Percentiles rank a stretch among this genome's conserved stretches.
These are phyloP conservation scores for Climacteris rufus DNA, from an alignment of 2,113 vertebrate species.

Conservation along the genomic window DNA sequence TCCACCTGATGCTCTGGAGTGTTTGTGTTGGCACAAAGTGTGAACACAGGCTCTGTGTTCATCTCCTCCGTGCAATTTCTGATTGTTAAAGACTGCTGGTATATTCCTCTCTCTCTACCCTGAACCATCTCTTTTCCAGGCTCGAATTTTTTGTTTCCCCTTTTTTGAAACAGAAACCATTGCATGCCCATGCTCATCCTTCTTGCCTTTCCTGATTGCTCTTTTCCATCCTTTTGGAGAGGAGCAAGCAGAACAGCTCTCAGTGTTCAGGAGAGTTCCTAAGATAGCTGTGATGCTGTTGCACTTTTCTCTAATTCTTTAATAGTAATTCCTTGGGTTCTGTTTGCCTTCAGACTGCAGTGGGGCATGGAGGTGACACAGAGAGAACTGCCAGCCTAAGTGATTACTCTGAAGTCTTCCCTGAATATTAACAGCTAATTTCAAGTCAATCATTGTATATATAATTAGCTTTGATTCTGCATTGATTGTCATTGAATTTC, in stretches of 20 bases:
- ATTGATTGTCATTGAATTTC: conserved; percentile 57
- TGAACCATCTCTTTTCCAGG: neutral
- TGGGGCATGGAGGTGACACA: neutral
- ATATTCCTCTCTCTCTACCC: neutral
- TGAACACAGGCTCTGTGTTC: neutral
- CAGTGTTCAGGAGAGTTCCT: accelerated
- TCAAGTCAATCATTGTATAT: conserved; percentile 33
- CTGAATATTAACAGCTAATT: conserved; percentile 57
- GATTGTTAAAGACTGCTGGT: neutral
- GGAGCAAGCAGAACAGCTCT: neutral
- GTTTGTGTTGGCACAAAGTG: neutral
- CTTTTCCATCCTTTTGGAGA: neutral
- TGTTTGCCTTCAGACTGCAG: neutral
- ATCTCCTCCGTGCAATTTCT: neutral
- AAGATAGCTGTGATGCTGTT: neutral
- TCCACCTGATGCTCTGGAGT: neutral
- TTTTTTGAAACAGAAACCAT: neutral
- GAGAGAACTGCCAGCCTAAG: neutral
- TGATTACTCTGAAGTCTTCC: conserved; percentile 28
- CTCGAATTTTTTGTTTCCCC: neutral
- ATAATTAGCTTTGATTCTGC: conserved; percentile 47
- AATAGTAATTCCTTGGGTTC: neutral
- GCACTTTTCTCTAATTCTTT: neutral
- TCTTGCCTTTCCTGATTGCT: neutral
- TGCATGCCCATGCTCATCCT: neutral